Conservation (phyloP, 92 coral and sea anemone genomes). For the Siderastrea siderea region DNA sequence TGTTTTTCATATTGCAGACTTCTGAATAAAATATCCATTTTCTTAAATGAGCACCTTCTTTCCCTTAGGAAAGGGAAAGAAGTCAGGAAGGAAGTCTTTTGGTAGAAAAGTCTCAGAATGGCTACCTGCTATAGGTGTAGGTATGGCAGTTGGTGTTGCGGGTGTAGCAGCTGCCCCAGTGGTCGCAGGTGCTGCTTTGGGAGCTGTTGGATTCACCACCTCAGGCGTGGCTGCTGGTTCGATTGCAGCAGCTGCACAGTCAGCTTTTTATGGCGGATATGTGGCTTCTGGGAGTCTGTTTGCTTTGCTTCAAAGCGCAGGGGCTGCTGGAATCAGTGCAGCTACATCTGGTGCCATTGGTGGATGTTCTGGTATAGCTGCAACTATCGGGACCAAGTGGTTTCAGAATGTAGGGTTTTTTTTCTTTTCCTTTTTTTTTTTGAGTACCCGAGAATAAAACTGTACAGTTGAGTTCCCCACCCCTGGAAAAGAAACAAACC, state of each 20-base stretch:
- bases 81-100: too few relatives aligned
- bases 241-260: constrained; percentile 25
- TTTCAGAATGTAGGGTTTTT: too few relatives aligned
- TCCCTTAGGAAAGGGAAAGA: too few relatives aligned
- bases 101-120: background rate
- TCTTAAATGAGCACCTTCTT: too few relatives aligned
- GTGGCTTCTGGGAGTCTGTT: constrained; percentile 33
- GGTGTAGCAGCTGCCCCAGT: constrained; percentile 55
- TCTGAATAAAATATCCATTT: too few relatives aligned
- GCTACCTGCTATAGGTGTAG: background rate
- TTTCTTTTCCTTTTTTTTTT: too few relatives aligned
- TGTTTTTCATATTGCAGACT: too few relatives aligned
- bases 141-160: constrained; percentile 26
- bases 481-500: too few relatives aligned
- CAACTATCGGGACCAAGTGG: background rate
- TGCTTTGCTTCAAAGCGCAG: constrained; percentile 29
- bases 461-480: too few relatives aligned
- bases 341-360: constrained; percentile 20
- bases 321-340: constrained; percentile 29
- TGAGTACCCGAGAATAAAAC: too few relatives aligned
- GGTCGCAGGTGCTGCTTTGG: constrained; percentile 40
- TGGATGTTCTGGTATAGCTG: constrained; percentile 4
- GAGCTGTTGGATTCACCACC: constrained; percentile 35
- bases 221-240: constrained; percentile 44
- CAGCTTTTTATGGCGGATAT: constrained; percentile 28